Conservation (phyloP, 2,888 invertebrate genomes). For the Melipona bicolor region DNA sequence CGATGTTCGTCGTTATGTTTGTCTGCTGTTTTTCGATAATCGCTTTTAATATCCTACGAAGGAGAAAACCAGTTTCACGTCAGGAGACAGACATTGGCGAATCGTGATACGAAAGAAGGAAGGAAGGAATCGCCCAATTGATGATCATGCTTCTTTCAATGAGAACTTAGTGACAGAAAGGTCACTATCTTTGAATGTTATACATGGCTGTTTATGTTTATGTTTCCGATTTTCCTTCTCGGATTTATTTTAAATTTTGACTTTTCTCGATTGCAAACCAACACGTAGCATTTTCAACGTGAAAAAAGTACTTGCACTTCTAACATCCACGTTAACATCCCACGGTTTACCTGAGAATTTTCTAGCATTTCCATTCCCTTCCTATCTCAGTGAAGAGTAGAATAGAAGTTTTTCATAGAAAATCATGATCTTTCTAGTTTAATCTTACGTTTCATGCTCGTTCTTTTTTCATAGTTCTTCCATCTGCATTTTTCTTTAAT, state of each 20-base stretch:
- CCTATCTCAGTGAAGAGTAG: slow-evolving; percentile 15
- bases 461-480: background rate
- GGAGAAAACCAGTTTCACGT: slow-evolving; percentile 68
- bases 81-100: slow-evolving; percentile 59
- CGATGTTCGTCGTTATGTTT: slow-evolving; percentile 26
- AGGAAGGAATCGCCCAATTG: slow-evolving; percentile 65
- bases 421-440: background rate
- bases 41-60: slow-evolving; percentile 59
- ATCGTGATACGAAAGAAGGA: slow-evolving; percentile 61
- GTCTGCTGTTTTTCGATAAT: slow-evolving; percentile 59
- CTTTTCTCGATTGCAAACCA: background rate
- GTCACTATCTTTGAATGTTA: slow-evolving; percentile 44
- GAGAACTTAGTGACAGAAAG: slow-evolving; percentile 43
- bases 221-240: background rate
- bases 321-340: slow-evolving; percentile 24
- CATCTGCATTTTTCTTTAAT: background rate
- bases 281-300: slow-evolving; percentile 17
- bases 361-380: slow-evolving; percentile 48
- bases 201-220: slow-evolving; percentile 1
- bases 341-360: slow-evolving; percentile 51
- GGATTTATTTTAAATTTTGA: slow-evolving; percentile 15
- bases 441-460: background rate
- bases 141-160: slow-evolving; percentile 50
- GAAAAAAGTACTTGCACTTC: slow-evolving; percentile 16
- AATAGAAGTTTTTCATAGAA: background rate